Percentiles rank a stretch among this genome's conserved stretches.
phyloP scores from a whole-genome alignment of 2,888 invertebrate species.

The Blastobasis adustella region DNA sequence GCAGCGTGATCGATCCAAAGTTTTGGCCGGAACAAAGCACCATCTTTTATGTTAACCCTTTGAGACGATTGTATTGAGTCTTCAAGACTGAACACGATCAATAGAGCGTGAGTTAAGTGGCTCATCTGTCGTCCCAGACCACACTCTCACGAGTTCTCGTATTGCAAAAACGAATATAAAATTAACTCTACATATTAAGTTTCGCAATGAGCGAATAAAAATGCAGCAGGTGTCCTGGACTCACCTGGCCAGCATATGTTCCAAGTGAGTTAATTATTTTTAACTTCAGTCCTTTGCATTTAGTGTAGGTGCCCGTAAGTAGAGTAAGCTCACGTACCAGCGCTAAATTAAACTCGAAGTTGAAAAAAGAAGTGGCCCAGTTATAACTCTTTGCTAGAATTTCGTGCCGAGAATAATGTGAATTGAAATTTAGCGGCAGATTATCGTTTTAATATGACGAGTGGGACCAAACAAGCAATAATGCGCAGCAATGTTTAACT shows the following conservation, averaged over 20 bases:
- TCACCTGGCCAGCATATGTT: constrained; percentile 67
- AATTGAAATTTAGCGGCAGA: no score
- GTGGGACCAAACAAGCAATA: no score
- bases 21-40: constrained; percentile 23
- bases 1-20: constrained; percentile 21
- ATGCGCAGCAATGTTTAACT: no score
- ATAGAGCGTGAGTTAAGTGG: constrained; percentile 57
- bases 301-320: neutral
- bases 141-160: constrained; percentile 47
- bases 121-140: constrained; percentile 49
- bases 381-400: constrained; percentile 6
- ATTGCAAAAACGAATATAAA: constrained; percentile 49
- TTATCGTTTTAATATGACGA: no score
- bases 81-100: constrained; percentile 37
- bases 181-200: constrained; percentile 60
- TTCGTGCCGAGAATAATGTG: constrained; percentile 1
- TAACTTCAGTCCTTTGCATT: constrained; percentile 22
- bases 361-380: constrained; percentile 4
- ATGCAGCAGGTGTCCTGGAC: constrained; percentile 52
- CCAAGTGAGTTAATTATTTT: constrained; percentile 48
- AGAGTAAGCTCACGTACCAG: constrained; percentile 18
- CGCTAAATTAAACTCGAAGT: constrained; percentile 6
- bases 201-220: constrained; percentile 51
- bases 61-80: constrained; percentile 25
- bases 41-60: constrained; percentile 29